A percentile compares a stretch with the other conserved stretches of the same genome.
These are phyloP conservation scores for fruit fly (Drosophila melanogaster) DNA, from an alignment of 1,140 invertebrate species.

Conservation along the genomic window DNA sequence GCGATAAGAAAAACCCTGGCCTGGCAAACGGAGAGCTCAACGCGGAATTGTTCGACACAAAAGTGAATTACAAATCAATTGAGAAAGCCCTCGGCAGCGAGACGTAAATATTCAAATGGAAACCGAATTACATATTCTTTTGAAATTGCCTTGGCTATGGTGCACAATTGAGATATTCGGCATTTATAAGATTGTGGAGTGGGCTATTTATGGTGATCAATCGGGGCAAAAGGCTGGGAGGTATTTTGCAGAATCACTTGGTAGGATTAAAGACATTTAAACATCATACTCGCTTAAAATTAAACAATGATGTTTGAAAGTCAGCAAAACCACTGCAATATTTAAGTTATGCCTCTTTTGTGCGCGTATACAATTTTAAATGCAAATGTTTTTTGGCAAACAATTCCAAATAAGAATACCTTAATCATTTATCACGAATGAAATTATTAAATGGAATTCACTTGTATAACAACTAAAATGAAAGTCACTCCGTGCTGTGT, in stretches of 20 bases:
- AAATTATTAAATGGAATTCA: no score
- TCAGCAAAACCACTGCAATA: no score
- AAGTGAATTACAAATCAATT: slow-evolving; percentile 52
- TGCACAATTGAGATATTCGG: slow-evolving; percentile 46
- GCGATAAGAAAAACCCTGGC: slow-evolving; percentile 30
- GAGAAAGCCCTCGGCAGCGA: slow-evolving; percentile 13
- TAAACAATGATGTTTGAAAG: no score
- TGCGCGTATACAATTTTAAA: no score
- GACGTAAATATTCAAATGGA: slow-evolving; percentile 59
- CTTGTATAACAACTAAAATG: no score
- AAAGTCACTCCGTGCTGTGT: no score
- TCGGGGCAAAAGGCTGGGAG: not conserved
- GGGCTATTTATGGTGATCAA: not conserved
- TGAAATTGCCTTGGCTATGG: slow-evolving; percentile 33
- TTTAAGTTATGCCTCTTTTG: no score
- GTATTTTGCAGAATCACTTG: not conserved
- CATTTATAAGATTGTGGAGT: not conserved
- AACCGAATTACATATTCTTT: slow-evolving; percentile 43
- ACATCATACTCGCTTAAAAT: no score
- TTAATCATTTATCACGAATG: no score
- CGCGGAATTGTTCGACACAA: slow-evolving; percentile 25
- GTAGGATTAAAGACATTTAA: not conserved
- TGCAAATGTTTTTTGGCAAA: no score
- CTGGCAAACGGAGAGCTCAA: slow-evolving; percentile 19
- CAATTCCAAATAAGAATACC: no score